These are phyloP conservation scores for Osmoderma eremita DNA, from an alignment of 2,888 invertebrate species.

Conservation along the genomic window DNA sequence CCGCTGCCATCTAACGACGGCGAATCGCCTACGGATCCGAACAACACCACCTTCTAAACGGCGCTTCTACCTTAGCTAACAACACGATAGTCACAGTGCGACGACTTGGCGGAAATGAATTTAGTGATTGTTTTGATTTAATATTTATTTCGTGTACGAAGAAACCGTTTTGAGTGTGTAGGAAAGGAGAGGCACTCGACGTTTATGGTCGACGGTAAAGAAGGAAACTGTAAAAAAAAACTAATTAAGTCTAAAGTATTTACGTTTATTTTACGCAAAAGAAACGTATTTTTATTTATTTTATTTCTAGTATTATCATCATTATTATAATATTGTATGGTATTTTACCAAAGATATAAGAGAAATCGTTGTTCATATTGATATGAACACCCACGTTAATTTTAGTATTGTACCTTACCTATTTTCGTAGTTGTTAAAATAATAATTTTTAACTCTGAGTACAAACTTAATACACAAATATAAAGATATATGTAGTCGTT, in stretches of 20 bases:
- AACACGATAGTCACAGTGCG: background rate
- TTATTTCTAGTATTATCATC: slow-evolving; percentile 19
- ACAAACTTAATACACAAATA: slow-evolving; percentile 7
- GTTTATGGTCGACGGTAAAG: background rate
- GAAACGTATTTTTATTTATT: background rate
- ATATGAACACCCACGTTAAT: slow-evolving; percentile 19
- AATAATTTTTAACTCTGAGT: slow-evolving; percentile 12
- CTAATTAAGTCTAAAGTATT: too few species aligned
- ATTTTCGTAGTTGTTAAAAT: background rate
- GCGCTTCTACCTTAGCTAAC: slow-evolving; percentile 41
- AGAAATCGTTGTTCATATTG: slow-evolving; percentile 22
- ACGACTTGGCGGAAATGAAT: background rate
- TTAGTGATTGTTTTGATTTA: background rate
- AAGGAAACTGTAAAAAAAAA: slow-evolving; percentile 18
- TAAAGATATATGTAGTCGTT: background rate
- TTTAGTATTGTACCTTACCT: background rate
- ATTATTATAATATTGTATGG: slow-evolving; percentile 36
- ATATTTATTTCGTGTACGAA: background rate
- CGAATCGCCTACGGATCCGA: slow-evolving; percentile 63
- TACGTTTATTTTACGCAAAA: background rate
- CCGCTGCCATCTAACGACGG: slow-evolving; percentile 65
- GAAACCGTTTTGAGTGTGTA: background rate
- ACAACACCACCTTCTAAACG: slow-evolving; percentile 62
- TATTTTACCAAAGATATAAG: slow-evolving; percentile 38
- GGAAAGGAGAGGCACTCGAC: background rate